Base-by-base conservation (phyloP, 2,113 vertebrate genomes). In the Salminus brasiliensis region DNA sequence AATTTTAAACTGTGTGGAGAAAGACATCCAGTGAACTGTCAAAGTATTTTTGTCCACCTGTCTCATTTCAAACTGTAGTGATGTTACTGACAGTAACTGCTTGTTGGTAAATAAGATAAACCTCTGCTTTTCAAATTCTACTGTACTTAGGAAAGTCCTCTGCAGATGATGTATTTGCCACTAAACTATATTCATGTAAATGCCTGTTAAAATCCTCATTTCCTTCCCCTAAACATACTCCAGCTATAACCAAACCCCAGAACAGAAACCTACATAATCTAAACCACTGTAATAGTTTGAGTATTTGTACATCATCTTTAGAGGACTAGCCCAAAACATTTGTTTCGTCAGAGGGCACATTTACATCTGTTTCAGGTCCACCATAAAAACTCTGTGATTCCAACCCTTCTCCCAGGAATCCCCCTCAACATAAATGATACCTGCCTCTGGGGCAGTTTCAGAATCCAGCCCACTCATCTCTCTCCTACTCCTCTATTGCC, bases 381-480 rank as follows among this genome's bases (percentile, higher is more conserved):
- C 62, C 21, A 36, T n/a, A 34, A 18, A 63, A 6, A 18, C 21
- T 4, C 30, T 11, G 15, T 9, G 29, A 21, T 29, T 18, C 12
- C 32, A 25, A 23, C 41, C 27, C 8, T 30, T 41, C 49, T 57
- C 29, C 49, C 21, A 36, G 11, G 32, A 36, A 39, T 18, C 16
- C 2, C 36, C 21, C 16, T 49, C 18, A 49, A 6, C 39, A 9
- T 16, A 21, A 25, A 34, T 27, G 25, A 53, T 59, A 3, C 36
- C 71, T 60, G 53, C 23, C 52, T 34, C 30, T 27, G 29, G 25
- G 47, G 39, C 57, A 75, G 72, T 39, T 63, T 63, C 59, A 49
- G 5, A 3, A 63, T n/a, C 15, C 25, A 4, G 1, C 36, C 29
- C 39, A 45, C 16, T 21, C 36, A 18, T 10, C 39, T 43, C 23